Conservation (phyloP, 2,797 vertebrate species). For the Craterocephalus amniculus region DNA sequence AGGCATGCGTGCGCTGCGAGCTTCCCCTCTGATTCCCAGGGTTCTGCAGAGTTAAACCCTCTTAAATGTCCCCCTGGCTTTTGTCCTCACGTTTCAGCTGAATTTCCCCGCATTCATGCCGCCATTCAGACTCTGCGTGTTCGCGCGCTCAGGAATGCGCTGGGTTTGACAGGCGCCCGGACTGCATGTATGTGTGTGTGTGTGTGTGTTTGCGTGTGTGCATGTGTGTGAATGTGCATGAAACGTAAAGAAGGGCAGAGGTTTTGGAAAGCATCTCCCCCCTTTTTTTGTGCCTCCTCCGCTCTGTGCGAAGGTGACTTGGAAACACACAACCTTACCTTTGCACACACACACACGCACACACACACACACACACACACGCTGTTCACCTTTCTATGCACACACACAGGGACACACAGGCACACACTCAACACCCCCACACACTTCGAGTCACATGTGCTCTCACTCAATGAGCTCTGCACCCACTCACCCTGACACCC, state of each 20-base stretch:
- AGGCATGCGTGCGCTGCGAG: constrained; percentile 34
- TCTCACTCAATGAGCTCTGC: constrained; percentile 80
- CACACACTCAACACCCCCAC: constrained; percentile 60
- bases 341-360: constrained; percentile 49
- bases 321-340: constrained; percentile 65
- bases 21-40: constrained; percentile 80
- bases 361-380: constrained; percentile 44
- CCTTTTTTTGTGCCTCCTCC: constrained; percentile 3
- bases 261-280: constrained; percentile 25
- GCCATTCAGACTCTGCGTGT: constrained; percentile 73
- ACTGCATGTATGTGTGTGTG: constrained; percentile 42
- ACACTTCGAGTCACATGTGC: constrained; percentile 75
- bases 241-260: constrained; percentile 51
- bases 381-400: constrained; percentile 37
- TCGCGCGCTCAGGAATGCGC: constrained; percentile 77
- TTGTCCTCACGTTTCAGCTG: constrained; percentile 84
- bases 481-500: constrained; percentile 83
- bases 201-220: constrained; percentile 29
- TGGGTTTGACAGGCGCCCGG: constrained; percentile 80
- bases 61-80: constrained; percentile 84
- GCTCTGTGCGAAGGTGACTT: constrained; percentile 57
- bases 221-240: constrained; percentile 48
- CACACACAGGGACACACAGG: constrained; percentile 38
- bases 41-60: constrained; percentile 80
- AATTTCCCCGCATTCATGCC: constrained; percentile 81